Percentiles rank a stretch among this genome's conserved stretches.
Conservation (phyloP, 2,888 invertebrate species). For the Eretmocerus hayati region DNA sequence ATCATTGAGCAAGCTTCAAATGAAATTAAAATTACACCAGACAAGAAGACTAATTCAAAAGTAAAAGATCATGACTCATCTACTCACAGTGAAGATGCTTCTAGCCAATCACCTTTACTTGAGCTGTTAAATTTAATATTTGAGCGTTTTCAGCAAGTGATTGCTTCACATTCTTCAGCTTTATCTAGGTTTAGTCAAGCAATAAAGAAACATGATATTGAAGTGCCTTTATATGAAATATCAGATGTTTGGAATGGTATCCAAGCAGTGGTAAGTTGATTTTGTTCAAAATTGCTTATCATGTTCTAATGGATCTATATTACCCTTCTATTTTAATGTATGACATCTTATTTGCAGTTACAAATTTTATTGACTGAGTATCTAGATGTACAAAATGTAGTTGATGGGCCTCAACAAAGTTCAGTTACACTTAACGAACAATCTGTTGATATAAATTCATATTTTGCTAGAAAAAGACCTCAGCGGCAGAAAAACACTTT, state of each 20-base stretch:
- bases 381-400: constrained; percentile 74
- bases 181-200: constrained; percentile 60
- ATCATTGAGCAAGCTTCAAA: constrained; percentile 76
- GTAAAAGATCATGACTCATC: constrained; percentile 15
- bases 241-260: constrained; percentile 85
- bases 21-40: constrained; percentile 50
- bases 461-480: constrained; percentile 50
- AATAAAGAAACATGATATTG: constrained; percentile 53
- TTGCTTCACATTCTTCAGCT: constrained; percentile 67
- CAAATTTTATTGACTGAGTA: constrained; percentile 81
- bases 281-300: neutral
- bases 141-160: constrained; percentile 75
- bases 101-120: constrained; percentile 47
- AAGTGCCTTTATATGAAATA: constrained; percentile 58
- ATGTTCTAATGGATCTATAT: neutral
- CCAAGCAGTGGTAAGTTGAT: constrained; percentile 70
- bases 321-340: neutral
- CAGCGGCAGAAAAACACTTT: constrained; percentile 37
- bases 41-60: constrained; percentile 22
- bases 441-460: constrained; percentile 52
- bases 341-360: constrained; percentile 50
- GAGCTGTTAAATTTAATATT: constrained; percentile 69
- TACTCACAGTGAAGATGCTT: constrained; percentile 17
- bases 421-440: constrained; percentile 46
- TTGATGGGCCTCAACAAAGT: constrained; percentile 53